Percentiles rank a stretch among this genome's conserved stretches.
These are phyloP conservation scores for Porites rus DNA, from an alignment of 92 coral and sea anemone species.

Conservation along the genomic window DNA sequence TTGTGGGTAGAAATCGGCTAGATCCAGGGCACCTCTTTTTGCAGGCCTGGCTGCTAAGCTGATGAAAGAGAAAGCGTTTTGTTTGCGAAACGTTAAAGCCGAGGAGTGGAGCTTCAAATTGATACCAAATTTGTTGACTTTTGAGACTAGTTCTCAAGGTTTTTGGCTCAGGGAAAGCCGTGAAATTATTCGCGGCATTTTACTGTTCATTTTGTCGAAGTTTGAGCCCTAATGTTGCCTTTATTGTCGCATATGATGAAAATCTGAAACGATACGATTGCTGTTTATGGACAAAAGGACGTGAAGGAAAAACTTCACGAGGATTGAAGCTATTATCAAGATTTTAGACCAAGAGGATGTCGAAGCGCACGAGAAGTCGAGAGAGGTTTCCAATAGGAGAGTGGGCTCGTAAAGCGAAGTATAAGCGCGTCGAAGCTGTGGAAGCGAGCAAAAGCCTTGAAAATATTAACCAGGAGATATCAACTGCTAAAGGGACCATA, in stretches of 20 bases:
- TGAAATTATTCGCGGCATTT: background rate
- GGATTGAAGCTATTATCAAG: constrained; percentile 27
- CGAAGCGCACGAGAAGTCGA: constrained; percentile 46
- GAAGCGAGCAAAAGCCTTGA: constrained; percentile 50
- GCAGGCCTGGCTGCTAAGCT: constrained; percentile 51
- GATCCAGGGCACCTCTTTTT: constrained; percentile 26
- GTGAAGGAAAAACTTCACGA: constrained; percentile 15
- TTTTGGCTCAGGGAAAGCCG: constrained; percentile 4
- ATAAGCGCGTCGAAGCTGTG: constrained; percentile 13
- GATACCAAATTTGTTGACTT: constrained; percentile 43
- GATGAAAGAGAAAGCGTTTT: constrained; percentile 25
- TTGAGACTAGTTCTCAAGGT: background rate
- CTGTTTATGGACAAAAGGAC: constrained; percentile 29
- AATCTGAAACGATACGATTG: constrained; percentile 50
- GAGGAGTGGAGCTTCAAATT: constrained; percentile 41
- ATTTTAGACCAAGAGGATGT: constrained; percentile 37
- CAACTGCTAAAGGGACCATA: constrained; percentile 5
- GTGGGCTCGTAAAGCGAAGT: constrained; percentile 48
- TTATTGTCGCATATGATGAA: constrained; percentile 10
- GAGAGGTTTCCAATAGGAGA: constrained; percentile 62
- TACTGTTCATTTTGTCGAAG: background rate
- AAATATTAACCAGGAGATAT: constrained; percentile 17
- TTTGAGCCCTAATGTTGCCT: constrained; percentile 1
- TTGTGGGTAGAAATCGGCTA: constrained; percentile 17
- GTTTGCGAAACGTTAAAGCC: constrained; percentile 11